These are phyloP conservation scores for Coluber constrictor DNA, from an alignment of 2,797 vertebrate species.

Conservation along the genomic window DNA sequence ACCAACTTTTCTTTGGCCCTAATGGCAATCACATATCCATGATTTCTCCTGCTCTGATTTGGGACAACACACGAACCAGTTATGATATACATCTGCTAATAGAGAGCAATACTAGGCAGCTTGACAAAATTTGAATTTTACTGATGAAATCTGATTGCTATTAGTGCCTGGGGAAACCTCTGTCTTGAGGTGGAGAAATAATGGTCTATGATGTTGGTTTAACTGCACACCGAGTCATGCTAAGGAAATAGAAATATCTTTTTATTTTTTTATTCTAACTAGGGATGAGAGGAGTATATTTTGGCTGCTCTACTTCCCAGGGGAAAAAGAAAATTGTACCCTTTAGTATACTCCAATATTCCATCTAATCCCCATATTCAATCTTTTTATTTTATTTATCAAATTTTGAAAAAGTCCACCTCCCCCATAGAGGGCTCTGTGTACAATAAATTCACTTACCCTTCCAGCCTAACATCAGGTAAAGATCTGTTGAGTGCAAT, in stretches of 20 bases:
- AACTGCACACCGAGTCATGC: background rate
- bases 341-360: background rate
- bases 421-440: background rate
- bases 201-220: background rate
- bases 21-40: background rate
- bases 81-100: background rate
- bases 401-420: background rate
- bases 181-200: background rate
- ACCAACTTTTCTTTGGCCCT: background rate
- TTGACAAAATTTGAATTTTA: background rate
- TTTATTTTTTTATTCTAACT: background rate
- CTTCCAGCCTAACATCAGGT: conserved; percentile 95
- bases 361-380: conserved; percentile 20
- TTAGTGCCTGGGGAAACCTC: background rate
- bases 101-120: background rate
- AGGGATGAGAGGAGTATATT: background rate
- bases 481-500: conserved; percentile 95
- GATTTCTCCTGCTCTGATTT: background rate
- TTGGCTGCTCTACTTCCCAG: background rate
- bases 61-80: background rate
- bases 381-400: background rate
- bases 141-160: background rate
- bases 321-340: background rate
- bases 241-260: background rate
- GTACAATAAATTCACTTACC: conserved; percentile 76